A percentile compares a stretch with the other conserved stretches of the same genome.
These are phyloP conservation scores for Chauna torquata DNA, from an alignment of 2,113 vertebrate species.

Conservation along the genomic window DNA sequence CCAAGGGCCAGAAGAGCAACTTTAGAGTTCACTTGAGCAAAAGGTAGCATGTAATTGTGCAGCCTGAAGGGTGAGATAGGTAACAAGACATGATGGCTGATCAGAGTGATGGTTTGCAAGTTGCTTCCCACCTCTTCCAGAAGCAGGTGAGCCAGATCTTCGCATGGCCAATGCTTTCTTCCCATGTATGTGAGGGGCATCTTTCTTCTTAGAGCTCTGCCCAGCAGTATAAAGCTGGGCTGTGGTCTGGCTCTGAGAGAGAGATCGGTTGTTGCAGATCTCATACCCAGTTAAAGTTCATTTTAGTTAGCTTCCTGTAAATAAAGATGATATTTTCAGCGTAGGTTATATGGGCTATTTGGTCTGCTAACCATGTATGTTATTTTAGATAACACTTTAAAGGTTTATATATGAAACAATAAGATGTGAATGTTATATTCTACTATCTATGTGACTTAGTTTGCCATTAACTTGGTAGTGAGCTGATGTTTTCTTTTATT, in stretches of 20 bases:
- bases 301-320: conserved; percentile 33
- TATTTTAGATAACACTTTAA: conserved; percentile 46
- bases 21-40: neutral
- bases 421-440: neutral
- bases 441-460: neutral
- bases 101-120: neutral
- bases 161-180: neutral
- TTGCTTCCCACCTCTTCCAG: neutral
- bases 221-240: neutral
- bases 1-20: neutral
- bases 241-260: neutral
- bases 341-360: conserved; percentile 49
- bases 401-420: conserved; percentile 39
- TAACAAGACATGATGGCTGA: neutral
- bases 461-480: conserved; percentile 2
- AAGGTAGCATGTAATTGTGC: neutral
- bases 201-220: neutral
- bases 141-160: neutral
- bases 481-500: conserved; percentile 5
- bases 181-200: neutral
- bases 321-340: conserved; percentile 57
- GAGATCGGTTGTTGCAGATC: neutral
- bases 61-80: neutral
- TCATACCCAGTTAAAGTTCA: neutral
- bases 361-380: conserved; percentile 35